Base-by-base conservation (phyloP, 1,140 invertebrate species). In the Eulimnadia texana region DNA sequence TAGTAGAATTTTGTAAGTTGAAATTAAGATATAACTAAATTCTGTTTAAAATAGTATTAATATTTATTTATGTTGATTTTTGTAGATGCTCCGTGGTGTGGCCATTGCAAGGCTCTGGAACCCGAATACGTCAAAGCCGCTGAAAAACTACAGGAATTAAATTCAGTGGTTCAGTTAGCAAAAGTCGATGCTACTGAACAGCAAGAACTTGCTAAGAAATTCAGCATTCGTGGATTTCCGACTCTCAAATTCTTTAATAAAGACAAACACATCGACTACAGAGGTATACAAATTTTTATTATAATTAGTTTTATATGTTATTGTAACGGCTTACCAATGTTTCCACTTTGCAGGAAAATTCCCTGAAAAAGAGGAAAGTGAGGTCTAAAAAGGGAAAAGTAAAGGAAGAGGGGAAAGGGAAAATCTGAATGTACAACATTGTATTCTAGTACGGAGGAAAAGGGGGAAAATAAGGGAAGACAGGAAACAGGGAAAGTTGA, bases 51-150 rank as follows among this genome's bases (percentile, higher is more conserved):
- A 29, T 13, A 19, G 19, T 13, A 16, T 16, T n/a, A 27, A 29
- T 58, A 3, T 57, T 74, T 70, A 60, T 70, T n/a, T 54, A 25
- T 13, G 24, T 16, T n/a, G 20, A 29, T 58, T n/a, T 57, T 74
- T 70, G 61, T 70, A 97, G 93, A 98, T 84, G 96, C 95, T 60
- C 95, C 96, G 72, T 99, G 96, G 96, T 99, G 97, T 74, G 94
- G 94, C 66, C 96, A 99, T 72, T 99, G 96, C 78, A 99, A 99
- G 76, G 86, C 90, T 55, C 77, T 99, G 52, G 93, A 90, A 50
- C 97, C 96, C 22, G 93, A 98, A 76, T 99, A 93, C 76, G 91
- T 82, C 22, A 95, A 95, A 74, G 96, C 96, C 63, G 94, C 96
- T 23, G 81, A 84, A 64, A 80, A 81, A 65, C 77, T 99, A 56